Percentiles rank a stretch among this genome's conserved stretches.
Evolutionary conservation across 2,113 vertebrate genomes (phyloP).

Genomic region (Psephotus haematonotus): DNA sequence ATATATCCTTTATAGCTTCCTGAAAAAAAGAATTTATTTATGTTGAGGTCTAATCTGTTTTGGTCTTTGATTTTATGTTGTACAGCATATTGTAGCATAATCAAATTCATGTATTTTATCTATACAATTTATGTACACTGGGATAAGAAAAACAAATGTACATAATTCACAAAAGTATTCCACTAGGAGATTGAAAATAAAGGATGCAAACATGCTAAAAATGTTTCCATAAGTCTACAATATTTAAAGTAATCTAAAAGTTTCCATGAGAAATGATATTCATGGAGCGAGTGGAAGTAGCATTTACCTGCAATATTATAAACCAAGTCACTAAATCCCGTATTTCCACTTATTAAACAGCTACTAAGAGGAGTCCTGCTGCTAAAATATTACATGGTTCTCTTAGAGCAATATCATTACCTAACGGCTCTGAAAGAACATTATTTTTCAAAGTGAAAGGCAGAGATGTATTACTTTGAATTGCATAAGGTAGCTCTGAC

Average conservation of each 20-base stretch:
- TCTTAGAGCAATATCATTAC: conserved; percentile 63
- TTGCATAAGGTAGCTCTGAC: neutral
- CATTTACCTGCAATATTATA: conserved; percentile 40
- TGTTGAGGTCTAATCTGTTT: neutral
- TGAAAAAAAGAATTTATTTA: neutral
- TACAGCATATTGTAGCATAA: neutral
- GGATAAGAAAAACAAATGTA: neutral
- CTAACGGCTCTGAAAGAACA: conserved; percentile 59
- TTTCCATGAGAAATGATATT: conserved; percentile 64
- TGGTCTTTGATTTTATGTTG: neutral
- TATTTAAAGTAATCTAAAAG: conserved; percentile 58
- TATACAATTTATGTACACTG: neutral
- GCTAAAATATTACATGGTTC: conserved; percentile 44
- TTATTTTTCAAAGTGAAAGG: conserved; percentile 3
- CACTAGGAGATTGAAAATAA: neutral
- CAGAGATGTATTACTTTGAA: neutral
- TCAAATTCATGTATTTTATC: neutral
- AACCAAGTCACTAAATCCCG: neutral
- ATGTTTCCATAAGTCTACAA: conserved; percentile 47
- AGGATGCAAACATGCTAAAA: conserved; percentile 36
- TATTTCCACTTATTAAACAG: conserved; percentile 64
- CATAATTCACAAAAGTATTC: conserved; percentile 31
- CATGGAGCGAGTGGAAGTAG: conserved; percentile 1
- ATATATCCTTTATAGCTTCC: neutral
- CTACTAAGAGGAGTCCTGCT: conserved; percentile 55